Evolutionary conservation across 2,888 invertebrate species (phyloP).

Genomic region (Sturmia bella): DNA sequence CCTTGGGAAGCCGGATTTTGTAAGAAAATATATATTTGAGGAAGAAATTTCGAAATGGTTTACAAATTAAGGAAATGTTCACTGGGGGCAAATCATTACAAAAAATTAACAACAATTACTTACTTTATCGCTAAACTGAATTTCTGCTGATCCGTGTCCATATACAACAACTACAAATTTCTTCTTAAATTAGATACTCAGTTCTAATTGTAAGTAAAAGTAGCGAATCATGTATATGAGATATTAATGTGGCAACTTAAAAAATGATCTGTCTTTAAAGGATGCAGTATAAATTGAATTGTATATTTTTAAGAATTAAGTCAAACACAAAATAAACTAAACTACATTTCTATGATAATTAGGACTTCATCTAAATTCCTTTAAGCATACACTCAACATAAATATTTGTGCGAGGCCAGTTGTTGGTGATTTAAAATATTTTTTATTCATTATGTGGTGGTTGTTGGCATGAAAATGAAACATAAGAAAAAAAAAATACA

Average conservation of each 20-base stretch:
- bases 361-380: constrained; percentile 75
- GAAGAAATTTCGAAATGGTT: too few relatives aligned
- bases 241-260: not conserved
- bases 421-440: constrained; percentile 35
- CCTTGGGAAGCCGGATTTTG: too few relatives aligned
- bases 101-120: constrained; percentile 13
- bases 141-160: not conserved
- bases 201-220: not conserved
- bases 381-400: constrained; percentile 53
- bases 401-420: constrained; percentile 51
- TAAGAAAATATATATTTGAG: too few relatives aligned
- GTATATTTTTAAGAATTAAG: constrained; percentile 3
- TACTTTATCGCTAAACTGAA: constrained; percentile 1
- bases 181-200: constrained; percentile 8
- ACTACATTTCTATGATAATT: constrained; percentile 79
- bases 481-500: constrained; percentile 34
- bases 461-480: constrained; percentile 63
- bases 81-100: too few relatives aligned
- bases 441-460: constrained; percentile 35
- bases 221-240: too few relatives aligned
- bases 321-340: constrained; percentile 67
- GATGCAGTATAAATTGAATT: not conserved
- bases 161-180: not conserved
- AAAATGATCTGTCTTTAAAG: constrained; percentile 2
- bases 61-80: too few relatives aligned